phyloP scores from a whole-genome alignment of 2,113 vertebrate genomes.

The Ammodytes marinus region DNA sequence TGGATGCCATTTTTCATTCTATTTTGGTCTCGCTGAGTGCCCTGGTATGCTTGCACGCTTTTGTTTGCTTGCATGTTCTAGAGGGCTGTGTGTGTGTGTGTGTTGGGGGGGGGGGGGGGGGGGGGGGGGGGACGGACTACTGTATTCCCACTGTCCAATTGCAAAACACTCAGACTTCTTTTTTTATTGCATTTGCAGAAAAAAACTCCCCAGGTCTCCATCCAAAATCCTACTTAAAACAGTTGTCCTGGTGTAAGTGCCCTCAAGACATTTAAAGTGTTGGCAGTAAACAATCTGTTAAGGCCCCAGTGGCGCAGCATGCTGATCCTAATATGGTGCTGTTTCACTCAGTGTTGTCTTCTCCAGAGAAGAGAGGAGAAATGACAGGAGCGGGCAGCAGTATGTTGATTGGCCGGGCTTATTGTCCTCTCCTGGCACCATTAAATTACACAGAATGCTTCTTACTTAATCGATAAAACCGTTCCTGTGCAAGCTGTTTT shows the following conservation, averaged over 20 bases:
- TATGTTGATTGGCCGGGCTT: slow-evolving; percentile 33
- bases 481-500: slow-evolving; percentile 29
- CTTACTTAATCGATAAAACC: not conserved
- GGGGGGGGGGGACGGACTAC: not conserved
- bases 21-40: not conserved
- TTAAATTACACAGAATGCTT: slow-evolving; percentile 34
- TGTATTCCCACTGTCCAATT: not conserved
- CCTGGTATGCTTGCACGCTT: not conserved
- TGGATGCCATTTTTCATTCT: not conserved
- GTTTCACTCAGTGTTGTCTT: slow-evolving; percentile 52
- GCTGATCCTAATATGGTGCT: slow-evolving; percentile 76
- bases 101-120: too few relatives aligned
- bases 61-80: not conserved
- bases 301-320: slow-evolving; percentile 19
- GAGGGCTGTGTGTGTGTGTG: too few relatives aligned
- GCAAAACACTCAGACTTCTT: slow-evolving; percentile 12
- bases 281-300: slow-evolving; percentile 67
- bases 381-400: not conserved
- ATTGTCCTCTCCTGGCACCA: slow-evolving; percentile 19
- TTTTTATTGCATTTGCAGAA: slow-evolving; percentile 16
- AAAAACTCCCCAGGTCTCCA: not conserved
- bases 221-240: slow-evolving; percentile 29
- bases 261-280: slow-evolving; percentile 51
- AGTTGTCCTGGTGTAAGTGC: slow-evolving; percentile 51
- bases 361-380: slow-evolving; percentile 12